Percentiles rank a stretch among this genome's conserved stretches.
Conservation (phyloP, 2,797 vertebrate species). For the Acanthurus lineatus region DNA sequence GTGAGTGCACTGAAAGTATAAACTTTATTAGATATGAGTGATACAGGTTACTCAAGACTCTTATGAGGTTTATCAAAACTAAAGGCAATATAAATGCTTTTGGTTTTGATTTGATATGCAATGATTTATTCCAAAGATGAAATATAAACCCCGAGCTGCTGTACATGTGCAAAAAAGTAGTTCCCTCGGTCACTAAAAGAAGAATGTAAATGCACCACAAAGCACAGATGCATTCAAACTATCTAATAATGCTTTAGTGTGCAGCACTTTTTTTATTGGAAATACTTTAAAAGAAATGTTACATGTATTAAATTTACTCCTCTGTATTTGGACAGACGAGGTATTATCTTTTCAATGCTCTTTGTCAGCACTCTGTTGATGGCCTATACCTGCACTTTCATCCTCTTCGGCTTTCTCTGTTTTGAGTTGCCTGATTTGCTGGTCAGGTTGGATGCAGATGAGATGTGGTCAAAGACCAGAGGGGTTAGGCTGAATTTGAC, state of each 20-base stretch:
- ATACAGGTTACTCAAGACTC: slow-evolving; percentile 9
- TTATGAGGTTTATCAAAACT: slow-evolving; percentile 10
- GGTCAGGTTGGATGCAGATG: background rate
- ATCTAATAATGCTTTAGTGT: background rate
- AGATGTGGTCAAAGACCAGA: slow-evolving; percentile 8
- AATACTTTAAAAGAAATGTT: slow-evolving; percentile 21
- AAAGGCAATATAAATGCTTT: slow-evolving; percentile 6
- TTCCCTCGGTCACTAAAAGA: slow-evolving; percentile 2
- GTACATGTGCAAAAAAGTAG: background rate
- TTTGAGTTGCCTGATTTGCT: slow-evolving; percentile 5
- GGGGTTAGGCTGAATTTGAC: background rate
- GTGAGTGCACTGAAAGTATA: slow-evolving; percentile 38
- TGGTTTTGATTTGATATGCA: slow-evolving; percentile 6
- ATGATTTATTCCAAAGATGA: slow-evolving; percentile 9
- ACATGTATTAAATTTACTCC: slow-evolving; percentile 2
- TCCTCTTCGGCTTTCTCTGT: slow-evolving; percentile 2
- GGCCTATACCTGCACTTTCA: background rate
- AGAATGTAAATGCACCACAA: background rate
- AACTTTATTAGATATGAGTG: background rate
- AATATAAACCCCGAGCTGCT: slow-evolving; percentile 11
- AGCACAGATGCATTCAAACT: slow-evolving; percentile 10
- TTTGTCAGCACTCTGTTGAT: slow-evolving; percentile 10
- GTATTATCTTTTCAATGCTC: background rate
- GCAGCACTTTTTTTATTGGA: slow-evolving; percentile 12
- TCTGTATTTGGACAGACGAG: background rate